Conservation (phyloP, 2,113 vertebrate species). For the Climacteris rufus region DNA sequence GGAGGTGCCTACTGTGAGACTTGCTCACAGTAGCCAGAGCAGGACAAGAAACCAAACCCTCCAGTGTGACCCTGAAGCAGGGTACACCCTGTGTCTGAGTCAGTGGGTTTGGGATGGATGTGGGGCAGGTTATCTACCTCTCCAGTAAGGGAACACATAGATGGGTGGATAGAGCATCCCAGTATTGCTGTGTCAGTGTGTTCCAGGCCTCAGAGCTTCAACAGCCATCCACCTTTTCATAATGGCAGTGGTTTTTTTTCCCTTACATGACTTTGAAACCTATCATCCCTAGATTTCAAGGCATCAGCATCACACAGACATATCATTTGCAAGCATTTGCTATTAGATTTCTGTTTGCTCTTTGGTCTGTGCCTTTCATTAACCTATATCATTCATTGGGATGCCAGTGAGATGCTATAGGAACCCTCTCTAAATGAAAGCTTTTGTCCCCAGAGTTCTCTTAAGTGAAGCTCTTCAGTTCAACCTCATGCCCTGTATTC, state of each 20-base stretch:
- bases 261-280: neutral
- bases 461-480: neutral
- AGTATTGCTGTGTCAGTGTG: fast-evolving
- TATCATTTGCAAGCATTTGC: neutral
- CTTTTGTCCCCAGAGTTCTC: neutral
- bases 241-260: fast-evolving
- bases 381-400: neutral
- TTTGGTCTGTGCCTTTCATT: neutral
- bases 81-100: neutral
- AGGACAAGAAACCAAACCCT: neutral
- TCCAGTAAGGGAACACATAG: neutral
- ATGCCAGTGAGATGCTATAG: neutral
- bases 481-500: neutral
- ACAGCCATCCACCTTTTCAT: neutral
- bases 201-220: neutral
- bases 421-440: neutral
- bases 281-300: neutral
- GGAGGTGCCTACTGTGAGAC: fast-evolving
- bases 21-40: neutral
- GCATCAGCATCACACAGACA: neutral
- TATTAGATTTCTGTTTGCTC: neutral
- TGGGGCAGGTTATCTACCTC: neutral
- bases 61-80: neutral
- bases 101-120: neutral
- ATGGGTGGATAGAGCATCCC: fast-evolving